Conservation (phyloP, 2,113 vertebrate genomes). For the Lonchura striata region DNA sequence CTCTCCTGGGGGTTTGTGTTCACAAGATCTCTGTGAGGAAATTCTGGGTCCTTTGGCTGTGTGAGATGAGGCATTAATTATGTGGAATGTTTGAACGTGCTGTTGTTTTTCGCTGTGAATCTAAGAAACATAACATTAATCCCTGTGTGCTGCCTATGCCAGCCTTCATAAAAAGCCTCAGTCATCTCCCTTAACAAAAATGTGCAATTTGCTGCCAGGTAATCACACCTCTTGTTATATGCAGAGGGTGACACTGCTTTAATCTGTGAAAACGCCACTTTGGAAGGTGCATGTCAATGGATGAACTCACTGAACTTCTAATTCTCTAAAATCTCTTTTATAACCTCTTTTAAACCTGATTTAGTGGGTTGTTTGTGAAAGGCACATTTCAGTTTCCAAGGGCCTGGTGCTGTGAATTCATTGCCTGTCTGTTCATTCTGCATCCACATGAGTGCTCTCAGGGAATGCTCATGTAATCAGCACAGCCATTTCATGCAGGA, state of each 20-base stretch:
- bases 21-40: not conserved
- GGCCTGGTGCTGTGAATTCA: not conserved
- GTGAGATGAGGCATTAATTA: not conserved
- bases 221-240: not conserved
- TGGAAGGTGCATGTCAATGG: not conserved
- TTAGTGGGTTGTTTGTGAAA: not conserved
- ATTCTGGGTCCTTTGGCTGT: not conserved
- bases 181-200: not conserved
- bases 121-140: not conserved
- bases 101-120: not conserved
- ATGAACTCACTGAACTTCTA: not conserved
- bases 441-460: not conserved
- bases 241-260: not conserved
- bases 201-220: not conserved
- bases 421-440: not conserved
- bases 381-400: not conserved
- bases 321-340: not conserved
- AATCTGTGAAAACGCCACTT: not conserved
- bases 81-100: not conserved
- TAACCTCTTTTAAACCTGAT: not conserved
- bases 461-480: not conserved
- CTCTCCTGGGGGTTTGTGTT: rapidly evolving
- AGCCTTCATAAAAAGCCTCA: not conserved
- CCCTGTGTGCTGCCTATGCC: rapidly evolving
- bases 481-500: not conserved